Evolutionary conservation across 2,113 vertebrate genomes (phyloP), one percentile per base, ranked within the genome.

Genomic region (Oreotragus oreotragus): DNA sequence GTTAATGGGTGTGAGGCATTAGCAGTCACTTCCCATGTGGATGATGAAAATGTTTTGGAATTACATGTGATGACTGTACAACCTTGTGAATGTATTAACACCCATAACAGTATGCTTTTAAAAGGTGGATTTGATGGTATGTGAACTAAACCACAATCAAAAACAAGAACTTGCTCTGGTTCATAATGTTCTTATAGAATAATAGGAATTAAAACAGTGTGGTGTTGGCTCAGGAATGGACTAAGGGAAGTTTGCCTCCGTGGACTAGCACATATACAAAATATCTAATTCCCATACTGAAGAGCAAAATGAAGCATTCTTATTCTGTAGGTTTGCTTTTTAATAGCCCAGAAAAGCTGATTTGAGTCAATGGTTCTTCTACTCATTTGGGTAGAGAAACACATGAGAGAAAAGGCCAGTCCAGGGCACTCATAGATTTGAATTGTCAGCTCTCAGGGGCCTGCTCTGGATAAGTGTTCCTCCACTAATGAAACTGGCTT

Each of bases 401-500:
- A 11, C 43, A 60, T 25, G 43, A 97, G 60, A 66, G 7, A 84
- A 43, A 93, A 6, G 3, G 94, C 85, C 97, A 97, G 95, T 73
- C 17, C 15, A 36, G 28, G 45, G 16, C 84, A 6, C 51, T 89
- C 62, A 47, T 8, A 30, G 51, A 88, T 90, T 49, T 49, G 12
- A 70, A 58, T 62, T 84, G 6, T 77, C 81, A 83, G 33, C 81
- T 60, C 13, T 90, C n/a, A 53, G 16, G 43, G 7, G 12, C 1
- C n/a, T 86, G 58, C 92, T 19, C 47, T 45, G 23, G 47, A 16
- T 60, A 91, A 96, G 15, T 17, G 19, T 76, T 94, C 49, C 83
- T 97, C 94, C 49, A 33, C 84, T 97, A 95, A 88, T 90, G 84
- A 98, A 98, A 84, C 21, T 97, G 96, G 80, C 53, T 88, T 4